Conservation (phyloP, 2,888 invertebrate species). For the Eristalis intricaria region DNA sequence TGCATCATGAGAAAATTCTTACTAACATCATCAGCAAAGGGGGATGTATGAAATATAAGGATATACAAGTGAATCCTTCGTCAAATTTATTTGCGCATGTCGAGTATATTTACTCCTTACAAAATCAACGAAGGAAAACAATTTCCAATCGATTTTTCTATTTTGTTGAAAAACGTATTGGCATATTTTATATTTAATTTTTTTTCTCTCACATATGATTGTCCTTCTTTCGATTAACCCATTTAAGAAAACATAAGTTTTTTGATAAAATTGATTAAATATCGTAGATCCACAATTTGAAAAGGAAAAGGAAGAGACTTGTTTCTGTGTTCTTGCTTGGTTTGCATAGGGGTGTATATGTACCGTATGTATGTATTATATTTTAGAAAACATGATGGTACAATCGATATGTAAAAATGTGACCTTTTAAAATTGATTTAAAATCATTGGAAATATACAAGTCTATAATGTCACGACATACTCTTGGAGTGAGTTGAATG, state of each 20-base stretch:
- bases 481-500: neutral
- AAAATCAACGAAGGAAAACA: conserved; percentile 32
- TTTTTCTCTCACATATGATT: neutral
- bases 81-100: conserved; percentile 29
- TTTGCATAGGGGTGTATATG: neutral
- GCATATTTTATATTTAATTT: conserved; percentile 18
- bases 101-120: conserved; percentile 1
- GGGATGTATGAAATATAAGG: neutral
- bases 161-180: conserved; percentile 4
- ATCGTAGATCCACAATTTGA: too few relatives aligned
- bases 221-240: neutral
- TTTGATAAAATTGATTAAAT: neutral
- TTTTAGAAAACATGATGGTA: neutral
- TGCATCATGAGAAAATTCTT: neutral
- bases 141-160: conserved; percentile 55
- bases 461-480: neutral
- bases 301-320: too few relatives aligned
- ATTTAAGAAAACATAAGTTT: neutral
- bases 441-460: neutral
- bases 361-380: neutral
- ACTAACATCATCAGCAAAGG: neutral
- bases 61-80: conserved; percentile 11
- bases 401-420: neutral
- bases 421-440: neutral
- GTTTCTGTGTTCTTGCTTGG: too few relatives aligned